Evolutionary conservation across 1,140 invertebrate genomes (phyloP).

Genomic region (Daktulosphaira vitifoliae): DNA sequence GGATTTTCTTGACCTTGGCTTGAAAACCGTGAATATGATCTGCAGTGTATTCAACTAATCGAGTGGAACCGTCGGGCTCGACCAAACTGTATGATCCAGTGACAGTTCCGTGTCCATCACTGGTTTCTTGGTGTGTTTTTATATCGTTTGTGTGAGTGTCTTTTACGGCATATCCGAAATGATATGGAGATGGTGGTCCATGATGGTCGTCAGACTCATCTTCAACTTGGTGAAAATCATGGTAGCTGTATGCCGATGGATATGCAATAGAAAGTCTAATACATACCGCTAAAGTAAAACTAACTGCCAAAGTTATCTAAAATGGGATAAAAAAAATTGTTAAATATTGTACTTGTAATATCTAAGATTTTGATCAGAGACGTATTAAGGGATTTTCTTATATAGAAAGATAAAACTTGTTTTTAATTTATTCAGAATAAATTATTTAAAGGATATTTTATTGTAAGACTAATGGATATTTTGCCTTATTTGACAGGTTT

Average conservation of each 20-base stretch:
- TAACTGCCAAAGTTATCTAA: neutral
- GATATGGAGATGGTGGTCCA: slow-evolving; percentile 40
- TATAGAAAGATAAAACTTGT: too few species aligned
- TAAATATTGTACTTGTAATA: too few species aligned
- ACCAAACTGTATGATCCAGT: slow-evolving; percentile 13
- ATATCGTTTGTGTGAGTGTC: slow-evolving; percentile 52
- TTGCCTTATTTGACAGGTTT: too few species aligned
- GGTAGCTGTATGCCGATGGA: neutral
- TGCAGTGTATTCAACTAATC: slow-evolving; percentile 38
- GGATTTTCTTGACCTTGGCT: slow-evolving; percentile 35
- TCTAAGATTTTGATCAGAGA: too few species aligned
- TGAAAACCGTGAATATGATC: slow-evolving; percentile 37
- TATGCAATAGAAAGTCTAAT: neutral
- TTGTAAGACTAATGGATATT: too few species aligned
- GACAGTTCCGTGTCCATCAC: slow-evolving; percentile 48
- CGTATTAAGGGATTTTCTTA: too few species aligned
- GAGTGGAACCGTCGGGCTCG: slow-evolving; percentile 14
- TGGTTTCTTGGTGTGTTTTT: slow-evolving; percentile 51
- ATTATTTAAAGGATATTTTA: too few species aligned
- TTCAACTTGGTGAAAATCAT: neutral
- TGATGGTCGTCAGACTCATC: neutral
- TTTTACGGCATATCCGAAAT: slow-evolving; percentile 49
- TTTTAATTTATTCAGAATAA: too few species aligned
- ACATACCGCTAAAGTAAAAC: neutral
- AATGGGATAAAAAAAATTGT: too few species aligned